Evolutionary conservation across 1,140 invertebrate species (phyloP).

Genomic region (Drosophila mayri): DNA sequence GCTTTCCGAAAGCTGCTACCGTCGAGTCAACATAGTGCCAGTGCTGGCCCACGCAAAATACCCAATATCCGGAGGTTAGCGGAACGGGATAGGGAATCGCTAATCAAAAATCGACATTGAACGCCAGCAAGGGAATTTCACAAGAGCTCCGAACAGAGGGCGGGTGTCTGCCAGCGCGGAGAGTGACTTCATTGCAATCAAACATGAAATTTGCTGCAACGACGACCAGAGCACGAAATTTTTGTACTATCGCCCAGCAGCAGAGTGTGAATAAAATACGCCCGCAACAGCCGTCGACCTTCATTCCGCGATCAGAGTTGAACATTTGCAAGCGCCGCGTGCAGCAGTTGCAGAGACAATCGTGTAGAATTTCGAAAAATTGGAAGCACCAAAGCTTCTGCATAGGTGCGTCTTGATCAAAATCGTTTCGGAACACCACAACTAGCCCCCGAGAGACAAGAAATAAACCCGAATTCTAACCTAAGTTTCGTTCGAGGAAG

Average conservation of each 20-base stretch:
- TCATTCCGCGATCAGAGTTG: slow-evolving; percentile 61
- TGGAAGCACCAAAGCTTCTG: slow-evolving; percentile 84
- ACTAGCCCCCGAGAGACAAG: slow-evolving; percentile 1
- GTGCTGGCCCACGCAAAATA: slow-evolving; percentile 22
- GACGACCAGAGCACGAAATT: slow-evolving; percentile 71
- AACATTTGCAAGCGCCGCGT: slow-evolving; percentile 58
- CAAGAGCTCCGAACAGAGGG: slow-evolving; percentile 42
- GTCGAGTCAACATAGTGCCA: slow-evolving; percentile 32
- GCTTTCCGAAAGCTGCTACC: slow-evolving; percentile 51
- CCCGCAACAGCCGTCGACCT: slow-evolving; percentile 49
- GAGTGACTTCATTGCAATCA: slow-evolving; percentile 75
- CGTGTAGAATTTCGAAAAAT: slow-evolving; percentile 65
- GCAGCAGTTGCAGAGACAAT: slow-evolving; percentile 59
- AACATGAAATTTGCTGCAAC: slow-evolving; percentile 84
- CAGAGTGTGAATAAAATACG: slow-evolving; percentile 67
- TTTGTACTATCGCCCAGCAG: slow-evolving; percentile 61
- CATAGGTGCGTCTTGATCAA: slow-evolving; percentile 83
- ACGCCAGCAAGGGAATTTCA: slow-evolving; percentile 37
- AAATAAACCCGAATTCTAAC: slow-evolving; percentile 30
- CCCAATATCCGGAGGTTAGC: slow-evolving; percentile 13
- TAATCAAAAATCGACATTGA: slow-evolving; percentile 22
- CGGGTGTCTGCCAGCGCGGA: slow-evolving; percentile 44
- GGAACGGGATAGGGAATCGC: slow-evolving; percentile 11
- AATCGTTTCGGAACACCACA: slow-evolving; percentile 21
- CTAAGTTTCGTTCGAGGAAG: slow-evolving; percentile 26